Percentiles rank a stretch among this genome's conserved stretches.
Conservation (phyloP, 2,113 vertebrate species). For the Hepsetus odoe region DNA sequence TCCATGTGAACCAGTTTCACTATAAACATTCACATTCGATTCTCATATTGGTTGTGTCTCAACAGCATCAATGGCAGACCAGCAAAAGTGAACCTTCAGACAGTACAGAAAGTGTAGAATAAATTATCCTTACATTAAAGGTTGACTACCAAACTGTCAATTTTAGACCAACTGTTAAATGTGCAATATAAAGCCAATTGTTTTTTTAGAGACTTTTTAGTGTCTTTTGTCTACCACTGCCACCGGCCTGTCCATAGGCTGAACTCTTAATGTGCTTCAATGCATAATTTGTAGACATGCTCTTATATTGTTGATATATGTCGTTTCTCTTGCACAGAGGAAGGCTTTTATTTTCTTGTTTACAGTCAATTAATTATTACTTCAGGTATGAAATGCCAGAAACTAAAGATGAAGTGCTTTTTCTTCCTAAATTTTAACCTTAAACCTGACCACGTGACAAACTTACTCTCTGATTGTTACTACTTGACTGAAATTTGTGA, state of each 20-base stretch:
- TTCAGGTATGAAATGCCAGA: not conserved
- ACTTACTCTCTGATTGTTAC: constrained; percentile 5
- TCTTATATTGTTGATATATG: not conserved
- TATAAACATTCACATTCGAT: too few species aligned
- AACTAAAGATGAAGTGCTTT: not conserved
- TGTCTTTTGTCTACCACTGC: constrained; percentile 22
- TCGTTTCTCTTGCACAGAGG: not conserved
- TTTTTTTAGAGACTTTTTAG: not conserved
- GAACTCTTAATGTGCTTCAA: not conserved
- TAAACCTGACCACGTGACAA: not conserved
- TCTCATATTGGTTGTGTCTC: too few species aligned
- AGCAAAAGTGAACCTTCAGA: not conserved
- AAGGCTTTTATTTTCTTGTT: not conserved
- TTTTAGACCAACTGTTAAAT: not conserved
- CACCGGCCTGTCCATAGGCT: constrained; percentile 3
- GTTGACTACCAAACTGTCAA: not conserved
- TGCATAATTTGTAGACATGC: not conserved
- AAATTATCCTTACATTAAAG: not conserved
- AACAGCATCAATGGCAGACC: not conserved
- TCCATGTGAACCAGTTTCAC: too few species aligned
- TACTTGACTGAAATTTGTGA: not conserved
- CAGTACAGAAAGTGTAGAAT: not conserved
- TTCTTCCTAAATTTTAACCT: not conserved
- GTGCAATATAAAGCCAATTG: not conserved
- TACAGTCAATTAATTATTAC: not conserved